A percentile compares a stretch with the other conserved stretches of the same genome.
Conservation (phyloP, 2,113 vertebrate genomes). For the Oncorhynchus kisutch region DNA sequence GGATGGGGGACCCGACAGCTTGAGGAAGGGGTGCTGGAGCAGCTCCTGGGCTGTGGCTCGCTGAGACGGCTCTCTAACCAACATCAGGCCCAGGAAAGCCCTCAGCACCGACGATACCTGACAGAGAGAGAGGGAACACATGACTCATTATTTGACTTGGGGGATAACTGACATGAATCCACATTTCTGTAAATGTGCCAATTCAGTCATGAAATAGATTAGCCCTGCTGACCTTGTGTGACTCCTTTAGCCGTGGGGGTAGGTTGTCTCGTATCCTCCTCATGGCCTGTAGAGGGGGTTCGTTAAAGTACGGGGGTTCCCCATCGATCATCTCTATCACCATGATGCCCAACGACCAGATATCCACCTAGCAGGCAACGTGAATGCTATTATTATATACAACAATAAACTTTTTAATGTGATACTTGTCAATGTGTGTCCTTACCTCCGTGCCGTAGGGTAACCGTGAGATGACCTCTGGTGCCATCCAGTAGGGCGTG, state of each 20-base stretch:
- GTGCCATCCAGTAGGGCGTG: constrained; percentile 98
- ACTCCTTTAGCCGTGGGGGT: constrained; percentile 90
- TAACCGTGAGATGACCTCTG: constrained; percentile 95
- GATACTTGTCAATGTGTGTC: not conserved
- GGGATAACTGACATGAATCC: not conserved
- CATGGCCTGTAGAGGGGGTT: constrained; percentile 98
- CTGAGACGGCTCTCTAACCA: constrained; percentile 94
- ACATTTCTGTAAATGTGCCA: not conserved
- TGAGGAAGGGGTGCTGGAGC: constrained; percentile 91
- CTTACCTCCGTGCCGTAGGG: constrained; percentile 95
- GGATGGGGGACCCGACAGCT: constrained; percentile 89
- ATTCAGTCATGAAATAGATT: not conserved
- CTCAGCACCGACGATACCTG: constrained; percentile 91
- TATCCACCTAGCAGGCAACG: constrained; percentile 78
- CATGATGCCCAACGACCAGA: constrained; percentile 99
- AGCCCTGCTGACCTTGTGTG: constrained; percentile 84
- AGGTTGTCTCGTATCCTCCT: constrained; percentile 97
- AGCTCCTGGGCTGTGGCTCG: constrained; percentile 92
- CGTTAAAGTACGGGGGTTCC: constrained; percentile 96
- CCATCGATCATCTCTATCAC: constrained; percentile 99
- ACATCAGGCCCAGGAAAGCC: constrained; percentile 93
- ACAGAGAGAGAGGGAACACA: not conserved
- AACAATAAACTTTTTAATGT: too few species aligned
- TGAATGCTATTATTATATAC: not conserved
- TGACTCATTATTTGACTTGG: not conserved